A percentile compares a stretch with the other conserved stretches of the same genome.
Conservation (phyloP, 2,888 invertebrate species). For the Noctua fimbriata region DNA sequence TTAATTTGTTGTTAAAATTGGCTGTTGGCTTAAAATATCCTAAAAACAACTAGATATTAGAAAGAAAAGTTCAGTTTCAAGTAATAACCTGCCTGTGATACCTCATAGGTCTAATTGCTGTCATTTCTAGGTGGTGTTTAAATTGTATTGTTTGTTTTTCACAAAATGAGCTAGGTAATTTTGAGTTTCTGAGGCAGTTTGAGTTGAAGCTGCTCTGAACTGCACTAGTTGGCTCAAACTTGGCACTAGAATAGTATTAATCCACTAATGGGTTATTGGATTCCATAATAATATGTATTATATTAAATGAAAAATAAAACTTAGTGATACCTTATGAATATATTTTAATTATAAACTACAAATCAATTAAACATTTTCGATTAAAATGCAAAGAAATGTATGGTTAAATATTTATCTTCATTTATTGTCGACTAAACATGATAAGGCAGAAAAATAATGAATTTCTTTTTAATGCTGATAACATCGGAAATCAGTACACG, state of each 20-base stretch:
- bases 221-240: slow-evolving; percentile 50
- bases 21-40: slow-evolving; percentile 51
- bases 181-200: slow-evolving; percentile 50
- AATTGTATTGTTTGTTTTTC: slow-evolving; percentile 65
- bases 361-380: slow-evolving; percentile 21
- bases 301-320: slow-evolving; percentile 66
- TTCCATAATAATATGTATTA: slow-evolving; percentile 68
- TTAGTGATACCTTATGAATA: slow-evolving; percentile 62
- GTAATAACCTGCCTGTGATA: slow-evolving; percentile 68
- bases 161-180: slow-evolving; percentile 49
- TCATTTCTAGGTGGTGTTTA: slow-evolving; percentile 63
- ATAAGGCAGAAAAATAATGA: slow-evolving; percentile 6
- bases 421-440: slow-evolving; percentile 24
- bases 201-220: slow-evolving; percentile 40
- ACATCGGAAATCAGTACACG: slow-evolving; percentile 7
- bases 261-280: slow-evolving; percentile 63
- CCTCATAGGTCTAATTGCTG: slow-evolving; percentile 67
- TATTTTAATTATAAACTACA: slow-evolving; percentile 58
- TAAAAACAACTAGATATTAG: slow-evolving; percentile 47
- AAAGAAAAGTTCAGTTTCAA: slow-evolving; percentile 61
- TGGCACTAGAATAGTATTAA: slow-evolving; percentile 67
- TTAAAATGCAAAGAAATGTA: slow-evolving; percentile 22
- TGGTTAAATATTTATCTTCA: slow-evolving; percentile 18
- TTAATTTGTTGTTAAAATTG: slow-evolving; percentile 57
- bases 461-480: slow-evolving; percentile 16